Base-by-base conservation (phyloP, 2,113 vertebrate species). In the Enhydra lutris region DNA sequence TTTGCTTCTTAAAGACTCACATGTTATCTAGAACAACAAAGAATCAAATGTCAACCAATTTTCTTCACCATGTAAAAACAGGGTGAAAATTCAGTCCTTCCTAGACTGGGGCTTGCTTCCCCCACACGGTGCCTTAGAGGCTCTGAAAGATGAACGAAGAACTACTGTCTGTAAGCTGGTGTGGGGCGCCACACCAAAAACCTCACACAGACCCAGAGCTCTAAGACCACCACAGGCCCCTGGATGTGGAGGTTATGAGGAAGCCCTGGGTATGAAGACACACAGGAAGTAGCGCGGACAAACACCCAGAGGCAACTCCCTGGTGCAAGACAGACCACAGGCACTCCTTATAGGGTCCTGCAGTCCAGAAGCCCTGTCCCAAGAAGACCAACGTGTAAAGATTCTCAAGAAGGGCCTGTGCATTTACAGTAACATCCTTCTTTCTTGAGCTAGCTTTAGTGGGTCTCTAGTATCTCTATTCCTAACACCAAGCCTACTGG, bases 1-100 rank as follows among this genome's bases (percentile, higher is more conserved):
- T 96, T 91, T 91, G 50, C 74, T 94, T 84, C 74, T 82, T 92
- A 78, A 92, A 47, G n/a, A 94, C n/a, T 87, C 57, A 89, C 69
- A 71, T 17, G 2, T 87, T 29, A 18, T 42, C 55, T 65, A 94
- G 31, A 92, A 84, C 39, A 94, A 89, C 31, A 76, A 94, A 90
- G 45, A 90, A 89, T 59, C 1, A 73, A 76, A 87, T 78, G 79
- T 89, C 34, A 85, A 83, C 21, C 24, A 34, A 50, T 76, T 85
- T 88, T 93, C 91, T 91, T 42, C 86, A 69, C 36, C 24, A 76
- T 11, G 7, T 69, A 42, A 80, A 91, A 91, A 31, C n/a, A 42
- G 47, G 69, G 69, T 12, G 4, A 34, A 88, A 55, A 87, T 29
- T 23, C 34, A 84, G 31, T 73, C 57, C 42, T 84, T 89, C 34